Conservation (phyloP, 2,113 vertebrate genomes). For the Hylia prasina region DNA sequence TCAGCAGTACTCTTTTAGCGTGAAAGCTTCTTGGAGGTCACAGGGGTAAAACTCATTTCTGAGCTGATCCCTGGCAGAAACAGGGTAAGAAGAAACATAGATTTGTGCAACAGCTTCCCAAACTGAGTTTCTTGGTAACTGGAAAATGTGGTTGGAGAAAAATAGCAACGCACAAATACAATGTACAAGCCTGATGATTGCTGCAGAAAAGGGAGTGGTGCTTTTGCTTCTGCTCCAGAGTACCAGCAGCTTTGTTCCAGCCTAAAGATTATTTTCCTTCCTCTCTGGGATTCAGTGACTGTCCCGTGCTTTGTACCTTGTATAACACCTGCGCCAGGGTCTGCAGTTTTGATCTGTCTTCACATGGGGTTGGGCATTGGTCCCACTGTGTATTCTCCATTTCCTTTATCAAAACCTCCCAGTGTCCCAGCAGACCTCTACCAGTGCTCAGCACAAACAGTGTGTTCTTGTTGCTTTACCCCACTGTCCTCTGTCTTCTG, state of each 20-base stretch:
- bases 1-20: background rate
- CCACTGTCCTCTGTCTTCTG: background rate
- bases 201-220: background rate
- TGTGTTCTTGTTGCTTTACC: accelerated
- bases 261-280: background rate
- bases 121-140: background rate
- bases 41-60: background rate
- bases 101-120: background rate
- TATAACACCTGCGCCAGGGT: background rate
- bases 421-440: background rate
- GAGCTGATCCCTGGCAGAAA: background rate
- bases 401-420: background rate
- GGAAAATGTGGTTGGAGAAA: background rate
- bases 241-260: background rate
- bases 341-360: background rate
- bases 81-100: background rate
- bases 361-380: background rate
- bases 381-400: background rate
- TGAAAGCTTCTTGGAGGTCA: background rate
- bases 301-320: background rate
- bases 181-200: background rate
- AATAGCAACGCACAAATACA: background rate
- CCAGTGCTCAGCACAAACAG: background rate
- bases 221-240: background rate
- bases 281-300: background rate